Conservation (phyloP, 2,888 invertebrate genomes). For the Drosophila dives region DNA sequence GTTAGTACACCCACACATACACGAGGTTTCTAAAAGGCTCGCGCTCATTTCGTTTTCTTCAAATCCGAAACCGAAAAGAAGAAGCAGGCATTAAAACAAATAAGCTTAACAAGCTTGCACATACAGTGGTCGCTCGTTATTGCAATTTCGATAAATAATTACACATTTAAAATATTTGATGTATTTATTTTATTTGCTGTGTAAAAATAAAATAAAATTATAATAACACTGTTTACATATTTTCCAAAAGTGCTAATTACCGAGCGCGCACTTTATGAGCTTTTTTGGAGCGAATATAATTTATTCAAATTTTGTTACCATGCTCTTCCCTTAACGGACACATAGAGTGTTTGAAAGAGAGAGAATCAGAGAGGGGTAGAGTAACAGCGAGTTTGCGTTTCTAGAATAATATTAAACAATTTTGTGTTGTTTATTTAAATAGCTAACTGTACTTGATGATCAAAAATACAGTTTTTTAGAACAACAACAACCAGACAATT, state of each 20-base stretch:
- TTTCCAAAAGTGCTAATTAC: neutral
- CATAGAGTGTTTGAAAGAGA: neutral
- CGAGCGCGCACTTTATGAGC: neutral
- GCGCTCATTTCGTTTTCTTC: slow-evolving; percentile 54
- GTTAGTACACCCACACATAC: slow-evolving; percentile 25
- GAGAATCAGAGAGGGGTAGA: neutral
- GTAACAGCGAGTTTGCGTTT: neutral
- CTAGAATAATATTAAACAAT: slow-evolving; percentile 30
- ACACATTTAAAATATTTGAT: neutral
- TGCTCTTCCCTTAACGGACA: slow-evolving; percentile 25
- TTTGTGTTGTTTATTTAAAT: slow-evolving; percentile 17
- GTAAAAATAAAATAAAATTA: neutral
- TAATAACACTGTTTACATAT: neutral
- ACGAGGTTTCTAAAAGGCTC: slow-evolving; percentile 24
- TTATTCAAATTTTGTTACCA: slow-evolving; percentile 41
- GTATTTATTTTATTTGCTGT: neutral
- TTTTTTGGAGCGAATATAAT: slow-evolving; percentile 25
- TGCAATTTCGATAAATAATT: neutral
- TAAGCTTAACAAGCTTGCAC: slow-evolving; percentile 31
- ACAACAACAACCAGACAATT: slow-evolving; percentile 10
- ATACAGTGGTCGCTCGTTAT: slow-evolving; percentile 1
- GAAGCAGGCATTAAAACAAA: slow-evolving; percentile 30
- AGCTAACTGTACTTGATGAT: slow-evolving; percentile 36
- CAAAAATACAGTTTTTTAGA: neutral
- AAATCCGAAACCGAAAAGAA: slow-evolving; percentile 23